Conservation (phyloP, 2,113 vertebrate genomes). For the Pedionomus torquatus region DNA sequence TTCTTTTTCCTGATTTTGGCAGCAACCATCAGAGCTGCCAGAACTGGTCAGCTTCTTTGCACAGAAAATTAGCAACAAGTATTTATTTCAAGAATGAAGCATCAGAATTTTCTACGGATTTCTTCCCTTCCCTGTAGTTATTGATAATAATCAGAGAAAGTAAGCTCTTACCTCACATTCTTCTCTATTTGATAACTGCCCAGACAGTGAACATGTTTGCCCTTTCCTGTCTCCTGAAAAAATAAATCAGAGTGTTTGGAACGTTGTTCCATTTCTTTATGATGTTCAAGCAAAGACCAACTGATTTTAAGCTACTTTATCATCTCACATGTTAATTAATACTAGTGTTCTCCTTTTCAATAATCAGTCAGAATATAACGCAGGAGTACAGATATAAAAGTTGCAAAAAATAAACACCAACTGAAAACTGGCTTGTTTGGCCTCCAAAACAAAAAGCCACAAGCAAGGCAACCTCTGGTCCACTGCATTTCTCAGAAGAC, state of each 20-base stretch:
- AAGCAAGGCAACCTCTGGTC: neutral
- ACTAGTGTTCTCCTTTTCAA: neutral
- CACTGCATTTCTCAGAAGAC: neutral
- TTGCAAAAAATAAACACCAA: neutral
- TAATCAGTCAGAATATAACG: neutral
- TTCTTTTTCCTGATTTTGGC: neutral
- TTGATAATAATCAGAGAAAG: neutral
- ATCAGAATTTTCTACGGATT: neutral
- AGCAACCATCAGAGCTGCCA: neutral
- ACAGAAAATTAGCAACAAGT: neutral
- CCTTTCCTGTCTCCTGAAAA: neutral
- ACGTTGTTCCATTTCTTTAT: neutral
- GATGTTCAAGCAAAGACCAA: neutral
- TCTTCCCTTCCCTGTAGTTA: neutral
- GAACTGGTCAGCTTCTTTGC: neutral
- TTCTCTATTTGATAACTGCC: neutral
- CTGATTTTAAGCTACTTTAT: neutral
- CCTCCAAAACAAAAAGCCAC: neutral
- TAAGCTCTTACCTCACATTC: neutral
- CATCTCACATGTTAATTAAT: neutral
- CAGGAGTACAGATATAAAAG: neutral
- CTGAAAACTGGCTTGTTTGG: neutral
- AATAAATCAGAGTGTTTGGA: neutral
- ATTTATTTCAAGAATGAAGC: neutral
- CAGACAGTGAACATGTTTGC: neutral